Evolutionary conservation across 1,140 invertebrate genomes (phyloP), one percentile per base, ranked within the genome.

Genomic region (Bombus vancouverensis): DNA sequence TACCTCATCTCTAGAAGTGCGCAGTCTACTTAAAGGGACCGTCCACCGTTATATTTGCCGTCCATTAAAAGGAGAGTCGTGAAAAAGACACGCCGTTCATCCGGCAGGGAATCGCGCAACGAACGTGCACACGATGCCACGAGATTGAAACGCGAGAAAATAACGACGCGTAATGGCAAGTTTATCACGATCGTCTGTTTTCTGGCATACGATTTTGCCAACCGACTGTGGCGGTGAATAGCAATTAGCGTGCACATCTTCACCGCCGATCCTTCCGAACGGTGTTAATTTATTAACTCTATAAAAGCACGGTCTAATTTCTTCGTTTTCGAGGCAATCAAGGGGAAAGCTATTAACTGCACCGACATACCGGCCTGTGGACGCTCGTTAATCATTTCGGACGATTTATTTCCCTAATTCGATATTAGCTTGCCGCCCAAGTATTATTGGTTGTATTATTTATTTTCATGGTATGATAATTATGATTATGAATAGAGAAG

Each of bases 251-350:
- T 9, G 34, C 15, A 9, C 28, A 44, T 75, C 32, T 53, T 47
- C 73, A 15, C 25, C 3, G 18, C 4, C 42, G 73, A 75, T 32
- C 73, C 73, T 53, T 53, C 53, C n/a, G n/a, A 75, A n/a, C 32
- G n/a, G 22, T 32, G 73, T 75, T 53, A 75, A 75, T 75, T 75
- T 53, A 75, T 75, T 75, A 75, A 53, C 73, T 53, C n/a, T 34
- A 25, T 34, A 25, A 74, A 53, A 53, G n/a, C 73, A 32, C 73
- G 73, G 18, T 75, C 73, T 53, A 75, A 53, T 75, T 75, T 53
- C 73, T 34, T n/a, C n/a, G 44, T 34, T 75, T 75, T 53, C 73
- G 73, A 75, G 22, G 73, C 44, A 75, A 75, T 75, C 73, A 53
- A 53, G 44, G 12, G 25, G 73, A 75, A 75, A 75, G 73, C 73